These are phyloP conservation scores for Calameuta idolon DNA, from an alignment of 2,888 invertebrate species.

Conservation along the genomic window DNA sequence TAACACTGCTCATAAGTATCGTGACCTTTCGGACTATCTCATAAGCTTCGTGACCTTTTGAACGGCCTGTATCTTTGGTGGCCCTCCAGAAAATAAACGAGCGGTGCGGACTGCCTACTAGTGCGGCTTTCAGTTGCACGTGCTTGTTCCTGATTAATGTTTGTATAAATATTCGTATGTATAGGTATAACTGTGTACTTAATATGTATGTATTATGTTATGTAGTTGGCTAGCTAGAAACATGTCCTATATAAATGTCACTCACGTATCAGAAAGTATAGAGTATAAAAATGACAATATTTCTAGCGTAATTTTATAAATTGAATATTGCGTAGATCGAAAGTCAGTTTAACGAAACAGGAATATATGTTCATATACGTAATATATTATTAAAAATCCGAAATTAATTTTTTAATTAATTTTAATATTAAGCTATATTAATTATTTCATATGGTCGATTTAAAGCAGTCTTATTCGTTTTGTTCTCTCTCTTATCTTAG, in stretches of 20 bases:
- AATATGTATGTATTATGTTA: background rate
- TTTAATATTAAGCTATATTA: background rate
- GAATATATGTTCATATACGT: too few species aligned
- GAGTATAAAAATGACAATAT: background rate
- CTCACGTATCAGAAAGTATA: too few species aligned
- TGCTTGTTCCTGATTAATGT: background rate
- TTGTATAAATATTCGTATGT: background rate
- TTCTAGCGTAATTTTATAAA: background rate
- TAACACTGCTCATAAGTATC: background rate
- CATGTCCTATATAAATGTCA: too few species aligned
- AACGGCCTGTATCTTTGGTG: background rate
- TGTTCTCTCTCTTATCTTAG: background rate
- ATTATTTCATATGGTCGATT: background rate
- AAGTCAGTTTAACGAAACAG: background rate
- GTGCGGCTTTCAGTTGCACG: background rate
- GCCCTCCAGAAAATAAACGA: background rate
- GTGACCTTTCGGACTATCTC: background rate
- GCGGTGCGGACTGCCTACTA: too few species aligned
- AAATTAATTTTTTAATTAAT: background rate
- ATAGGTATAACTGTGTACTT: background rate
- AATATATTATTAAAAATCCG: too few species aligned
- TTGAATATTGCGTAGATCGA: background rate
- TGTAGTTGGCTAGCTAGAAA: background rate
- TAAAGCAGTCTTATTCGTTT: background rate
- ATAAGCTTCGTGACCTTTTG: background rate